phyloP scores from a whole-genome alignment of 2,113 vertebrate species.

The Scopus umbretta region DNA sequence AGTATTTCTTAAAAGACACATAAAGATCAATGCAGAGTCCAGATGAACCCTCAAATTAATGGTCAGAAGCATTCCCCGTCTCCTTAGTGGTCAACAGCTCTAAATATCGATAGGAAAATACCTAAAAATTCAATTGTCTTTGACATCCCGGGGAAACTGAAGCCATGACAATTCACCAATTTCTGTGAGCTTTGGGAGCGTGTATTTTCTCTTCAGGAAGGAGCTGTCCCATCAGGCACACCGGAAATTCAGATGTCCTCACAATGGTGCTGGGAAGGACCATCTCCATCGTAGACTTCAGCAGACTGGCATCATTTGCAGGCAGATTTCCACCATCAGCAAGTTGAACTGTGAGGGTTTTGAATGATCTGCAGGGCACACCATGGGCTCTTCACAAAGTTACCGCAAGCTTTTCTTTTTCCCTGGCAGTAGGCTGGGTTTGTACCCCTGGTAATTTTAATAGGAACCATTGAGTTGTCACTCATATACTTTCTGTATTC shows the following conservation, averaged over 20 bases:
- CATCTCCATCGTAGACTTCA: background rate
- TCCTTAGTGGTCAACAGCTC: background rate
- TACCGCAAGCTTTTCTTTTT: background rate
- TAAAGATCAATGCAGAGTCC: background rate
- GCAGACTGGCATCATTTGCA: background rate
- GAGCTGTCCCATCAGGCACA: background rate
- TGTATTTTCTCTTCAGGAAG: background rate
- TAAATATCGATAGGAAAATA: background rate
- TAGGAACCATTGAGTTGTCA: background rate
- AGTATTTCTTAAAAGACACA: background rate
- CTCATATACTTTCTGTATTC: background rate
- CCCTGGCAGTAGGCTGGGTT: background rate
- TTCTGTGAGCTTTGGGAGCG: background rate
- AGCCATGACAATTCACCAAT: background rate
- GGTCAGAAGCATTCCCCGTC: background rate
- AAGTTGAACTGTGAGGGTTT: background rate
- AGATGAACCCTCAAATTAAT: background rate
- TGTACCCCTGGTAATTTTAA: background rate
- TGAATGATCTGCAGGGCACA: background rate
- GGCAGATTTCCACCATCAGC: background rate
- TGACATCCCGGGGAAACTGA: background rate
- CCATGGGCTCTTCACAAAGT: background rate
- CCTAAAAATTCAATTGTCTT: background rate
- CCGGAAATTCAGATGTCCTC: background rate
- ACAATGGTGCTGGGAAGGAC: background rate